Percentiles rank a stretch among this genome's conserved stretches.
Evolutionary conservation across 2,888 invertebrate genomes (phyloP).

Genomic region (Mythimna ferrago): DNA sequence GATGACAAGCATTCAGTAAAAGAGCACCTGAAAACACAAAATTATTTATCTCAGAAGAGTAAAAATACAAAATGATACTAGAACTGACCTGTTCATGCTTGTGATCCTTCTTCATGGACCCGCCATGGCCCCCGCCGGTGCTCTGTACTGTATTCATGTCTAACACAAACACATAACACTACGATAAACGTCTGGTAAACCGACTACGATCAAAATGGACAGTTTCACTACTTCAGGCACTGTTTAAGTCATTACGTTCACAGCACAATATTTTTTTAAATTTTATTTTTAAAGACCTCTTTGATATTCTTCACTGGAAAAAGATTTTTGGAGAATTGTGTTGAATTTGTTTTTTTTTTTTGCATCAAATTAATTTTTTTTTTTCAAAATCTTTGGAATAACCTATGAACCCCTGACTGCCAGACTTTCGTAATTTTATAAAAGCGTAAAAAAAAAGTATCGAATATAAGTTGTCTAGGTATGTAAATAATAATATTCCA

Average conservation of each 20-base stretch:
- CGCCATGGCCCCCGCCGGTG: slow-evolving; percentile 91
- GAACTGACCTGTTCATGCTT: slow-evolving; percentile 89
- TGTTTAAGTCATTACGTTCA: slow-evolving; percentile 74
- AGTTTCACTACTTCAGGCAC: slow-evolving; percentile 82
- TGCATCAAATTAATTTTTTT: too few species aligned
- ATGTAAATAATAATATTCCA: too few species aligned
- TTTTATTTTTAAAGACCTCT: not conserved
- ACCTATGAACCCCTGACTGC: too few species aligned
- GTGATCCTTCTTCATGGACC: slow-evolving; percentile 91
- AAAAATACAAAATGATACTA: not conserved
- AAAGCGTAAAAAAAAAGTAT: too few species aligned
- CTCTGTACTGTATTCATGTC: slow-evolving; percentile 93
- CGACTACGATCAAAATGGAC: slow-evolving; percentile 80
- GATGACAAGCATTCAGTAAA: too few species aligned
- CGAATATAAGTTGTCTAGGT: too few species aligned
- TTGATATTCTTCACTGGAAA: slow-evolving; percentile 6
- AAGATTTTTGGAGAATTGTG: not conserved
- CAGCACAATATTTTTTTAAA: slow-evolving; percentile 67
- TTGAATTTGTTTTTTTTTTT: too few species aligned
- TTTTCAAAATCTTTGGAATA: too few species aligned
- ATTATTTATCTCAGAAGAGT: too few species aligned
- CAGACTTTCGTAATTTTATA: too few species aligned
- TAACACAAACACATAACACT: slow-evolving; percentile 54
- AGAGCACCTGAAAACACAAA: too few species aligned
- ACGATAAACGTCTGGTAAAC: slow-evolving; percentile 37